Percentiles rank a stretch among this genome's conserved stretches.
Conservation (phyloP, 2,113 vertebrate genomes). For the Parotia lawesii region DNA sequence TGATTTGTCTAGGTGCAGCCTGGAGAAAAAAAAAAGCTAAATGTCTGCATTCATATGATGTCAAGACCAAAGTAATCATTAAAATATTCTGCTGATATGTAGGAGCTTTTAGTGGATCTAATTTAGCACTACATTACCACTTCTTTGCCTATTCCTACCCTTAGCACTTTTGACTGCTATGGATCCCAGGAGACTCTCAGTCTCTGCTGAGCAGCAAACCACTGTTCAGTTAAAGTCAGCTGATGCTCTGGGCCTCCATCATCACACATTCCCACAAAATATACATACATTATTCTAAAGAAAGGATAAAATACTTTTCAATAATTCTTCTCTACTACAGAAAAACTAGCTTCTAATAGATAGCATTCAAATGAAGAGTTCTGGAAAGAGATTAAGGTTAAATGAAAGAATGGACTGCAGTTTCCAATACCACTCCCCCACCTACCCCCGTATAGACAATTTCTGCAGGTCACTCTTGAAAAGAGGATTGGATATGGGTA, state of each 20-base stretch:
- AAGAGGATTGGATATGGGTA: neutral
- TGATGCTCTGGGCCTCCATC: neutral
- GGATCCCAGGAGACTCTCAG: neutral
- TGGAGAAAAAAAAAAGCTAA: neutral
- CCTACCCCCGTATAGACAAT: accelerated
- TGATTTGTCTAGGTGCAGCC: neutral
- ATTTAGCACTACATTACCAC: neutral
- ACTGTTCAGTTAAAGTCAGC: neutral
- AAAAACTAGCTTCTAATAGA: neutral
- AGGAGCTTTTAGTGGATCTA: neutral
- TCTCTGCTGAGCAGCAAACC: neutral
- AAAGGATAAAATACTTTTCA: neutral
- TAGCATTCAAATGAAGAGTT: neutral
- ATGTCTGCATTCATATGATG: neutral
- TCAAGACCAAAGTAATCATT: neutral
- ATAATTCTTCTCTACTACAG: neutral
- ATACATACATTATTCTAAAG: neutral
- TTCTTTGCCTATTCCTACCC: neutral
- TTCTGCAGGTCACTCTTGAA: neutral
- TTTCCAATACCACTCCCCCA: neutral
- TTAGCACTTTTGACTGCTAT: neutral
- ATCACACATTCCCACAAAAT: neutral
- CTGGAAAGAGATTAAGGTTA: neutral
- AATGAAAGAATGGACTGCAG: neutral
- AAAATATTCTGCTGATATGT: neutral